Evolutionary conservation across 2,888 invertebrate genomes (phyloP).

Genomic region (Muscina levida): DNA sequence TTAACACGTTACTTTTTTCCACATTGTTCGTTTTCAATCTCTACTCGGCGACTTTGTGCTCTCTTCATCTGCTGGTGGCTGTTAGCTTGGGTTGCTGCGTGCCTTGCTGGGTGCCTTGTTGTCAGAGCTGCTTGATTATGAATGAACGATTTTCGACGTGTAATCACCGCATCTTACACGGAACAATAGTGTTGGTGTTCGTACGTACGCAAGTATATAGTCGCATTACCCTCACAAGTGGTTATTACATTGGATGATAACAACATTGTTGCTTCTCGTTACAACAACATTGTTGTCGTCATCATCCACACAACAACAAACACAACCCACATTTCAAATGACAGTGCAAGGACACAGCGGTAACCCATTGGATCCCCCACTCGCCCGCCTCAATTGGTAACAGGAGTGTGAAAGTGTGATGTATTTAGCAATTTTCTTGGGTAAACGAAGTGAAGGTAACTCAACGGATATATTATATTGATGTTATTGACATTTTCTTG

Average conservation of each 20-base stretch:
- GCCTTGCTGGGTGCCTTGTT: constrained; percentile 44
- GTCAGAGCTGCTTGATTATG: constrained; percentile 59
- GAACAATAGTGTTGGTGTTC: constrained; percentile 27
- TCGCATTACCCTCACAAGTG: constrained; percentile 13
- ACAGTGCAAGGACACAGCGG: constrained; percentile 14
- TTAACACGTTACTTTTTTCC: constrained; percentile 18
- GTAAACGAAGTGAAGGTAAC: constrained; percentile 18
- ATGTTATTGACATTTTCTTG: constrained; percentile 28
- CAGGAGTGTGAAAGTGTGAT: constrained; percentile 7
- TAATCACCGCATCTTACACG: constrained; percentile 23
- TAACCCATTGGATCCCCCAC: background rate
- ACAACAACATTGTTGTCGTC: constrained; percentile 20
- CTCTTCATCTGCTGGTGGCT: background rate
- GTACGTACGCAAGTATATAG: background rate
- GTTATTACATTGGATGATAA: constrained; percentile 25
- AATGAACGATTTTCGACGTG: constrained; percentile 58
- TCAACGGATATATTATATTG: constrained; percentile 32
- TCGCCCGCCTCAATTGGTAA: background rate
- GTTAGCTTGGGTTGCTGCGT: too few relatives aligned
- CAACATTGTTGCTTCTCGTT: constrained; percentile 27
- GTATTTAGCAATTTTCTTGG: constrained; percentile 17
- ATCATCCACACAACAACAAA: background rate
- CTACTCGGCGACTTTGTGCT: constrained; percentile 12
- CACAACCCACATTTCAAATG: background rate
- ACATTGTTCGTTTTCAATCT: constrained; percentile 48